Conservation (phyloP, 2,888 invertebrate species). For the Hydraecia micacea region DNA sequence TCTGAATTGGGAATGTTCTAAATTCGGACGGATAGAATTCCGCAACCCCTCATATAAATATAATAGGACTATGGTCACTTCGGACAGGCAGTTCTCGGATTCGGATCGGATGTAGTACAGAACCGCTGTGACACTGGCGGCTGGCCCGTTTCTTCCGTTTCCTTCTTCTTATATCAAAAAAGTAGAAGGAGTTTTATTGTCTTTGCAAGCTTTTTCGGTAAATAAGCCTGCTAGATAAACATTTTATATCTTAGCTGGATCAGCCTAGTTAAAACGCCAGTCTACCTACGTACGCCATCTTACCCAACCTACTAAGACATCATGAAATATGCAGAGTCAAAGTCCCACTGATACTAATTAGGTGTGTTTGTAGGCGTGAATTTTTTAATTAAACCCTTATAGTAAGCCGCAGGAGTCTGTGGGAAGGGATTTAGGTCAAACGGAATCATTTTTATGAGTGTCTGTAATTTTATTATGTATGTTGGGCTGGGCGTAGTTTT, state of each 20-base stretch:
- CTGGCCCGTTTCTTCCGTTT: no score
- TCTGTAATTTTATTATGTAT: no score
- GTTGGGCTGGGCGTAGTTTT: no score
- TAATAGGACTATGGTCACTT: no score
- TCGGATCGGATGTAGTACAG: no score
- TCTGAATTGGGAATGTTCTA: no score
- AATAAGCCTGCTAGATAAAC: neutral
- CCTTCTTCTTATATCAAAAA: neutral
- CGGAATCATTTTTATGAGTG: no score
- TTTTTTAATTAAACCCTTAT: conserved; percentile 73
- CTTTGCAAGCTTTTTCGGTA: neutral
- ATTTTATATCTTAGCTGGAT: neutral
- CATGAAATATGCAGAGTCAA: conserved; percentile 53
- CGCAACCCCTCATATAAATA: no score
- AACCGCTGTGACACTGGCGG: neutral
- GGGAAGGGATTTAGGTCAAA: conserved; percentile 61
- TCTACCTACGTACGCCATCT: conserved; percentile 13
- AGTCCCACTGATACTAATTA: conserved; percentile 63
- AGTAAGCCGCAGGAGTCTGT: conserved; percentile 56
- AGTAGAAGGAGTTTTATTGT: neutral
- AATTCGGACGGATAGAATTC: no score
- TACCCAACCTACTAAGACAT: conserved; percentile 35
- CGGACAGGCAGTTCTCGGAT: no score
- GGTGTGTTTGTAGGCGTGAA: conserved; percentile 62
- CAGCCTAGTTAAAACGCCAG: neutral